These are phyloP conservation scores for Chrysolina americana DNA, from an alignment of 2,888 invertebrate genomes.

Conservation along the genomic window DNA sequence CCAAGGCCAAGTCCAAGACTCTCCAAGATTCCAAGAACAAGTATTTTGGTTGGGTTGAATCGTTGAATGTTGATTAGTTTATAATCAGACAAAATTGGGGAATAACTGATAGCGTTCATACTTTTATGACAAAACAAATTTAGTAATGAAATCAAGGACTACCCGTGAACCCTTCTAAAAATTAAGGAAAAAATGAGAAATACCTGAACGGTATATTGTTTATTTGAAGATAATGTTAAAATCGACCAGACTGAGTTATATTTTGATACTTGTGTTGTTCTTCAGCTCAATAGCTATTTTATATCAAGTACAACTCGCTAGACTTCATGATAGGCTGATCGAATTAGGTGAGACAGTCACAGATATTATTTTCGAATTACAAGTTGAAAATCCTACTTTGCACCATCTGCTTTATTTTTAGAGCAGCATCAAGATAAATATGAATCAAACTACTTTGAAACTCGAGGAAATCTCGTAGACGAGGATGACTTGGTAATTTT, in stretches of 20 bases:
- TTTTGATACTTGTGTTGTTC: slow-evolving; percentile 53
- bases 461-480: slow-evolving; percentile 52
- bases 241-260: slow-evolving; percentile 43
- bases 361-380: no score
- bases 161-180: neutral
- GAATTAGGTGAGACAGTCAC: slow-evolving; percentile 52
- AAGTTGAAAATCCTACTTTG: no score
- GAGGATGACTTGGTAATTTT: slow-evolving; percentile 85
- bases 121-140: no score
- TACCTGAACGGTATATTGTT: neutral
- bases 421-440: slow-evolving; percentile 46
- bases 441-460: slow-evolving; percentile 27
- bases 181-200: neutral
- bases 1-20: no score
- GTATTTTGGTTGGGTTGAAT: no score
- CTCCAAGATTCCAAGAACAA: no score
- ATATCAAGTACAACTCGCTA: slow-evolving; percentile 60
- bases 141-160: neutral
- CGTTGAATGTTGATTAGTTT: no score
- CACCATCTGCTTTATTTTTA: slow-evolving; percentile 36
- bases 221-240: slow-evolving; percentile 42
- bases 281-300: slow-evolving; percentile 55
- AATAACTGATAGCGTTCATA: no score
- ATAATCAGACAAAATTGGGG: no score
- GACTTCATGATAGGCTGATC: slow-evolving; percentile 57